Base-by-base conservation (phyloP, 2,797 vertebrate genomes). In the Xenopus petersii region DNA sequence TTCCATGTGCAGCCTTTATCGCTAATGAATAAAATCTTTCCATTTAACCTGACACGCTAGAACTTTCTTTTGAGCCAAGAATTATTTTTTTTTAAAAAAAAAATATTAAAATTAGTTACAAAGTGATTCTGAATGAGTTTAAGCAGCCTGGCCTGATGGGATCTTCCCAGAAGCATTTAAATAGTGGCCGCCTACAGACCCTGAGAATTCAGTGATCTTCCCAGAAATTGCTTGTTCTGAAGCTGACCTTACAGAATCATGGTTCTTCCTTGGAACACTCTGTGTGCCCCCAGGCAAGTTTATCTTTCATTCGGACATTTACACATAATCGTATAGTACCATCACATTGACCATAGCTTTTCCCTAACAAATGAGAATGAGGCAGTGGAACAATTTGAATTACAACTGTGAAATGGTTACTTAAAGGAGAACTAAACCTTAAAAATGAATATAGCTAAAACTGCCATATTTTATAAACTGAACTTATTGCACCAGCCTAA, bases 161-260 rank as follows among this genome's bases (percentile, higher is more conserved):
- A 69, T 78, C 71, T 73, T 79, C 76, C 71, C 71, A 79, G 71
- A 74, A 79, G 24, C 73, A 70, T 79, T 79, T 79, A 74, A 69
- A 79, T 79, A 65, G 67, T 64, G 59, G 49, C 58, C 63, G 33
- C 30, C 33, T 60, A 58, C 48, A 73, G 70, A 61, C 64, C 63
- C 66, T 69, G 71, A 70, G 76, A 74, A 64, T 24, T 42, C 13
- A 15, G 15, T 21, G 5, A 42, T 64, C 46, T 78, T 73, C 64
- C 62, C 55, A 54, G 66, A 79, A 70, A 65, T 58, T 59, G 51
- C 56, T 64, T 42, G 47, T 15, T 21, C 36, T 70, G 56, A 64
- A 46, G 16, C 26, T 49, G 51, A 69, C 59, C 62, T 79, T 74
- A 59, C 15, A 26, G 63, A 65, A 42, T 56, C 60, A 60, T 48